phyloP scores from a whole-genome alignment of 2,888 invertebrate species.

The Cheilosia grossa region DNA sequence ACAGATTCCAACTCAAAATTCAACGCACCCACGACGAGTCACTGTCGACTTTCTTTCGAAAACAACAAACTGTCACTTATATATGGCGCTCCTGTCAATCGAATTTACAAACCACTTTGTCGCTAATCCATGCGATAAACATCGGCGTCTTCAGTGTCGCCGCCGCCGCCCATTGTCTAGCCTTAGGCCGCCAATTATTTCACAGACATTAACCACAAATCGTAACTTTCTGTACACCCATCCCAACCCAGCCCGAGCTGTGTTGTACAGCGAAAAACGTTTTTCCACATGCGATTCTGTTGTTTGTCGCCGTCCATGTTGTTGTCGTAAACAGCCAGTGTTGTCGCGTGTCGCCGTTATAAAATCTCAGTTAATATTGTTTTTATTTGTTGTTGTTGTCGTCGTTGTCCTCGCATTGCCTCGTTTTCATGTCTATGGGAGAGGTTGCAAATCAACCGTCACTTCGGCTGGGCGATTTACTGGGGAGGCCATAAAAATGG shows the following conservation, averaged over 20 bases:
- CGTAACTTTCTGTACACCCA: slow-evolving; percentile 43
- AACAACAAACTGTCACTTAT: slow-evolving; percentile 50
- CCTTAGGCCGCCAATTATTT: slow-evolving; percentile 41
- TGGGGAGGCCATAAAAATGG: not conserved
- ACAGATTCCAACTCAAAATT: slow-evolving; percentile 36
- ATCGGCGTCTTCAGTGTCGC: slow-evolving; percentile 18
- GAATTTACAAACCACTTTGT: slow-evolving; percentile 59
- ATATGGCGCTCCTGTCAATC: slow-evolving; percentile 65
- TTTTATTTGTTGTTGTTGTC: not conserved
- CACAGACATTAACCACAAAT: slow-evolving; percentile 56
- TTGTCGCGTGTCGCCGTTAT: slow-evolving; percentile 32
- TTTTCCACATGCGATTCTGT: slow-evolving; percentile 53
- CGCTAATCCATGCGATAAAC: slow-evolving; percentile 62
- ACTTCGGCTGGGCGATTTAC: not conserved
- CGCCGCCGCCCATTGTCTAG: slow-evolving; percentile 53
- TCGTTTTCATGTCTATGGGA: slow-evolving; percentile 23
- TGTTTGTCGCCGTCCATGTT: slow-evolving; percentile 28
- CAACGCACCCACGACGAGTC: slow-evolving; percentile 1
- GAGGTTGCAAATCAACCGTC: slow-evolving; percentile 10
- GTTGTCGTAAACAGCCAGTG: slow-evolving; percentile 33
- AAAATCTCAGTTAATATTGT: slow-evolving; percentile 20
- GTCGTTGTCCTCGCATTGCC: slow-evolving; percentile 12
- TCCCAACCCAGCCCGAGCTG: slow-evolving; percentile 3
- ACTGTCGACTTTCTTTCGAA: slow-evolving; percentile 12
- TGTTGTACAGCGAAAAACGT: slow-evolving; percentile 16